Evolutionary conservation across 2,797 vertebrate species (phyloP).

Genomic region (Sylvilagus floridanus): DNA sequence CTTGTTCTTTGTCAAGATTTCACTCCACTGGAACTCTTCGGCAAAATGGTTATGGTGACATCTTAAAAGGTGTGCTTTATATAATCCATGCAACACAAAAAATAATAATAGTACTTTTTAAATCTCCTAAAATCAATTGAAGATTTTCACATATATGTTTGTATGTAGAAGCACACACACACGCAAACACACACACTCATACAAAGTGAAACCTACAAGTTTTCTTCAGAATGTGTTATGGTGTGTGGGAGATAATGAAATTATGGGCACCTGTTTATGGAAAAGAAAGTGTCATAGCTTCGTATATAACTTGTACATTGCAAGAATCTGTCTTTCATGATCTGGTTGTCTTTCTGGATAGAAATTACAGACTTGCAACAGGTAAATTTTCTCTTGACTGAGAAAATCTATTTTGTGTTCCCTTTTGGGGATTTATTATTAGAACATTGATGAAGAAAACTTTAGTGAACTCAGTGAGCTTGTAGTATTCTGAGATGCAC

Average conservation of each 20-base stretch:
- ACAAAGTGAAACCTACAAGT: not conserved
- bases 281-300: not conserved
- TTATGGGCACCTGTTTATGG: not conserved
- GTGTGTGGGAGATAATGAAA: not conserved
- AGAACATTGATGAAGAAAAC: not conserved
- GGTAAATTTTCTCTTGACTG: slow-evolving; percentile 4
- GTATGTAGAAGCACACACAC: no score
- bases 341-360: not conserved
- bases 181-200: no score
- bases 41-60: not conserved
- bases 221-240: not conserved
- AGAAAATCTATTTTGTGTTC: not conserved
- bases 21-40: not conserved
- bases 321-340: not conserved
- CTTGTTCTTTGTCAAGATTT: not conserved
- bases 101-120: slow-evolving; percentile 8
- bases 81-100: not conserved
- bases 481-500: not conserved
- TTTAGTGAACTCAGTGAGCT: not conserved
- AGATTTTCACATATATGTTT: not conserved
- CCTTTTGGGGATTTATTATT: not conserved
- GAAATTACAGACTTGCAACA: not conserved
- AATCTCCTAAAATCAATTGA: not conserved
- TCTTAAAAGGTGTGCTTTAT: not conserved
- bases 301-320: not conserved